Conservation (phyloP, 2,888 invertebrate genomes). For the Pammene aurita region DNA sequence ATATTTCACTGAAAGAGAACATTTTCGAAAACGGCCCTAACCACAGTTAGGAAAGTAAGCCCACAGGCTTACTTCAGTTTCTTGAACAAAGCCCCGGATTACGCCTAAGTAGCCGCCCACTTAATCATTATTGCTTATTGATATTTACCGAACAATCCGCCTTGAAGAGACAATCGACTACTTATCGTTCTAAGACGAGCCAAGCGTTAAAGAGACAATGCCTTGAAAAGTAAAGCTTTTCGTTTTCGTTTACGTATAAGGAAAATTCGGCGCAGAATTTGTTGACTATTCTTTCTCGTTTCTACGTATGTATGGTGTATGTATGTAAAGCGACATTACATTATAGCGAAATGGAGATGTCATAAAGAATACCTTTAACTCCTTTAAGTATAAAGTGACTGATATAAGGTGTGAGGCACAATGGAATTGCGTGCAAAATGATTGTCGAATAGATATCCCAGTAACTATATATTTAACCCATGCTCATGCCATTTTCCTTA, state of each 20-base stretch:
- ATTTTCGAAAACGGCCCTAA: constrained; percentile 47
- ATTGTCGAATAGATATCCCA: too few species aligned
- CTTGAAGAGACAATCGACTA: constrained; percentile 20
- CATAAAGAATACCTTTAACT: too few species aligned
- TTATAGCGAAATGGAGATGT: too few species aligned
- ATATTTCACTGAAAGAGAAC: too few species aligned
- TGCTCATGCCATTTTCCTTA: too few species aligned
- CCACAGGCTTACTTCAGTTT: constrained; percentile 61
- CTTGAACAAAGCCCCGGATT: constrained; percentile 54
- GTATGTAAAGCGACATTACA: too few species aligned
- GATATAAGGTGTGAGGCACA: too few species aligned
- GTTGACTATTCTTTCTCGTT: not conserved
- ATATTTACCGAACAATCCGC: constrained; percentile 27
- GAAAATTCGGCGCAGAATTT: not conserved
- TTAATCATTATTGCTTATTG: constrained; percentile 37
- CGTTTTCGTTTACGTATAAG: not conserved
- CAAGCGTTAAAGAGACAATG: constrained; percentile 14
- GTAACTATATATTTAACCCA: too few species aligned
- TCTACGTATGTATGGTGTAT: too few species aligned
- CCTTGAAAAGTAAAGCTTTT: not conserved
- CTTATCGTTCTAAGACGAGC: constrained; percentile 5
- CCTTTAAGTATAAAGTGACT: too few species aligned
- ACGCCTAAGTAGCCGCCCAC: constrained; percentile 53
- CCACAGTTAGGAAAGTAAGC: too few species aligned
- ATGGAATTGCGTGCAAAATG: too few species aligned